A percentile compares a stretch with the other conserved stretches of the same genome.
Evolutionary conservation across 2,797 vertebrate species (phyloP).

Genomic region (Phrynocephalus vlangalii): DNA sequence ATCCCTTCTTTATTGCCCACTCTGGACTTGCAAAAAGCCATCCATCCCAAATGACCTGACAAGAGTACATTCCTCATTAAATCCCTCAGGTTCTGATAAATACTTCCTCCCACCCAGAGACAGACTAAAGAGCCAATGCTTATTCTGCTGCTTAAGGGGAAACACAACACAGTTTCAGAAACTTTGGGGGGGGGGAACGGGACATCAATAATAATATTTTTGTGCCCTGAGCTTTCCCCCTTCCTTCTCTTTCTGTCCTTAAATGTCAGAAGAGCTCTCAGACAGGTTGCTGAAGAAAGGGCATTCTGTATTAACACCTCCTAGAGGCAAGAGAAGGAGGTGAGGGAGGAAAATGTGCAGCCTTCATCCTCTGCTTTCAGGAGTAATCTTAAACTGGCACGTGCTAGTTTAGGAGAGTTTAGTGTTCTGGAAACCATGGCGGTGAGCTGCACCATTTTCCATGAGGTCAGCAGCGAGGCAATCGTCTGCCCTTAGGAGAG

Average conservation of each 20-base stretch:
- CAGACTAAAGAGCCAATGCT: neutral
- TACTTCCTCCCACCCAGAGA: conserved; percentile 21
- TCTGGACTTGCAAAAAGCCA: conserved; percentile 9
- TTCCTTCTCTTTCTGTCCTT: neutral
- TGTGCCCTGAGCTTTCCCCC: neutral
- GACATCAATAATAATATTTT: conserved; percentile 12
- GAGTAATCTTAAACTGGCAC: conserved; percentile 72
- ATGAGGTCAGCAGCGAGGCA: conserved; percentile 52
- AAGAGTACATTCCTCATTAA: conserved; percentile 8
- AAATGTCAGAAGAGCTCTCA: neutral
- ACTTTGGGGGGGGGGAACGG: conserved; percentile 3
- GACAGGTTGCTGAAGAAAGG: conserved; percentile 17
- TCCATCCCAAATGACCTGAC: neutral
- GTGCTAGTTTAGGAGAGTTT: conserved; percentile 56
- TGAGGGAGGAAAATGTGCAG: conserved; percentile 42
- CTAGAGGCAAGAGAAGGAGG: conserved; percentile 37
- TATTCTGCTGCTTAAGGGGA: conserved; percentile 28
- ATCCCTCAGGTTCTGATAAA: conserved; percentile 14
- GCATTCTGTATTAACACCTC: conserved; percentile 78
- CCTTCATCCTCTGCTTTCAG: conserved; percentile 65
- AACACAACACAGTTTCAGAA: neutral
- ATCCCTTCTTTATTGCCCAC: neutral
- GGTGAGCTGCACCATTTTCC: conserved; percentile 30
- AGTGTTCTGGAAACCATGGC: conserved; percentile 62
- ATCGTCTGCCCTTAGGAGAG: conserved; percentile 39